Base-by-base conservation (phyloP, 2,797 vertebrate genomes). In the Sebastes kiyomatsui region DNA sequence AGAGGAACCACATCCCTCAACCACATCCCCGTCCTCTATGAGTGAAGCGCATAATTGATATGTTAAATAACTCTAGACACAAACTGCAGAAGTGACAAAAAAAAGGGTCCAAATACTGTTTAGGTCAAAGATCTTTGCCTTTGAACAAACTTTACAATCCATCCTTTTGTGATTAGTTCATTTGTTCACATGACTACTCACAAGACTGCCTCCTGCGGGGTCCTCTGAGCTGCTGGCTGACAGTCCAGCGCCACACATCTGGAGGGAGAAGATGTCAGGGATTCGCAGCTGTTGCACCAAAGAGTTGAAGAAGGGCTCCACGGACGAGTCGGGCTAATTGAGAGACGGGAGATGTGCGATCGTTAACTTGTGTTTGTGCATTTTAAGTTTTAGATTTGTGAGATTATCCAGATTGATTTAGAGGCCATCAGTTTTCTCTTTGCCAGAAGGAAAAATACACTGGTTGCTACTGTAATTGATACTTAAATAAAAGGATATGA, bases 261-360 rank as follows among this genome's bases (percentile, higher is more conserved):
- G 98, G 89, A 99, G 96, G 88, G 98, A 99, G 91, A 99, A 99
- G 35, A 98, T 65, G 79, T 99, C 90, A 8, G 98, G 96, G 69
- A 99, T 98, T 65, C 94, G 93, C 6, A 96, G 95, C 91, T 98
- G 97, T 5, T 82, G 90, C 91, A 99, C 97, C 33, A 99, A 78
- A 2, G 98, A 98, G 86, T 98, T 96, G 78, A 99, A 99, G 94
- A 99, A 99, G 0, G 98, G 97, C 92, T 97, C 97, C 93, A 99
- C 96, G 0, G 97, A 97, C 20, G 97, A 95, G 65, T 98, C 97
- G 0, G 98, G 98, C 98, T 99, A 85, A 62, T 62, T 1, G 25
- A 30, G 84, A 92, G 49, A 86, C 25, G 16, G 6, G 2, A 72
- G 5, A 77, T 11, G 20, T 23, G 54, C n/a, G 7, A 42, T 77